Evolutionary conservation across 92 coral and sea anemone genomes (phyloP).

Genomic region (Porites evermanni): DNA sequence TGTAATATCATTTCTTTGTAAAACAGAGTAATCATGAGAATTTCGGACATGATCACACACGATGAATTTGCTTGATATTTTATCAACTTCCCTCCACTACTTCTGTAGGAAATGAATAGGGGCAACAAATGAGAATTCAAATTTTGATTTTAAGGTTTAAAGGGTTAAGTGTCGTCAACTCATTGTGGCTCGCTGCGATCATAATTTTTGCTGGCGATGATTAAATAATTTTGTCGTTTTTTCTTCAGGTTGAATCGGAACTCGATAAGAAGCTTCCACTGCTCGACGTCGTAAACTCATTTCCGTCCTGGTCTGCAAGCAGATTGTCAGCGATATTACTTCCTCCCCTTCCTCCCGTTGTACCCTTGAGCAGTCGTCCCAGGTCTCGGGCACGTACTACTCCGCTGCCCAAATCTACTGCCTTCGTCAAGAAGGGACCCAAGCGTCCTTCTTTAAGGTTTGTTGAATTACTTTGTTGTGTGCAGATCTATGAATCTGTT

Average conservation of each 20-base stretch:
- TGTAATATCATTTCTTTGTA: no score
- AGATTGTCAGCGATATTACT: constrained; percentile 72
- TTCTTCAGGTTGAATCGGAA: constrained; percentile 83
- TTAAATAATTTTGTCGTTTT: neutral
- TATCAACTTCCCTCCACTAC: no score
- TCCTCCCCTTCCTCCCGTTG: constrained; percentile 80
- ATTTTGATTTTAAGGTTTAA: no score
- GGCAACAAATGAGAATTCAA: no score
- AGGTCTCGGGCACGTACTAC: constrained; percentile 69
- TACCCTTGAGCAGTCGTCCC: constrained; percentile 61
- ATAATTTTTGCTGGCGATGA: no score
- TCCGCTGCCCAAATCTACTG: constrained; percentile 32
- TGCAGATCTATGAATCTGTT: no score
- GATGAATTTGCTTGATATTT: no score
- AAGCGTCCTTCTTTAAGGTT: constrained; percentile 84
- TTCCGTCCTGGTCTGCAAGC: constrained; percentile 76
- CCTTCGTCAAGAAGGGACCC: constrained; percentile 49
- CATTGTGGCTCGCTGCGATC: no score
- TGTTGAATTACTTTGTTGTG: neutral
- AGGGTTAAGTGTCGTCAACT: no score
- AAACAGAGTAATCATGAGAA: no score
- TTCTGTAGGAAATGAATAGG: no score
- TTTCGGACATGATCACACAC: no score
- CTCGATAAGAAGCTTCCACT: constrained; percentile 61
- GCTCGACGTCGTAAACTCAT: constrained; percentile 39